A percentile compares a stretch with the other conserved stretches of the same genome.
phyloP scores from a whole-genome alignment of 2,888 invertebrate species.

The Eilema griseolum region DNA sequence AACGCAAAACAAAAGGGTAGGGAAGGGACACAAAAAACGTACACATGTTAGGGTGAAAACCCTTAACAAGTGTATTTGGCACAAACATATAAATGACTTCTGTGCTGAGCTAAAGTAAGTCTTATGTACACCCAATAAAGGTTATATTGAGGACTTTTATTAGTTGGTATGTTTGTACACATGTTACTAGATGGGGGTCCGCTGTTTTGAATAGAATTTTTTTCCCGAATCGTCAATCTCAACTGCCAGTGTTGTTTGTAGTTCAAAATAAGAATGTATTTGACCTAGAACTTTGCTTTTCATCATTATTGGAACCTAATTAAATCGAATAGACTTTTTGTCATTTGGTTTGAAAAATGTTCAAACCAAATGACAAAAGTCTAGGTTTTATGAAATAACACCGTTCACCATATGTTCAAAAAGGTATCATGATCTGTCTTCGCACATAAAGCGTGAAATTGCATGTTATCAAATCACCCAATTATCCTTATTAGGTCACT shows the following conservation, averaged over 20 bases:
- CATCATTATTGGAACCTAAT: not conserved
- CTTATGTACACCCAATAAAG: conserved; percentile 38
- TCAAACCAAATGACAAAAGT: no score
- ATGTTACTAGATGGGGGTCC: conserved; percentile 77
- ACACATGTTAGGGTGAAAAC: conserved; percentile 81
- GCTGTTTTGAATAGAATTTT: conserved; percentile 64
- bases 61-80: conserved; percentile 77
- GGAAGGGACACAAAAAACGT: conserved; percentile 63
- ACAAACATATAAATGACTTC: conserved; percentile 50
- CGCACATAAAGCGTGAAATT: no score
- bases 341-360: no score
- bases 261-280: conserved; percentile 7
- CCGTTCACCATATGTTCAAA: no score
- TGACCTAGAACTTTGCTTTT: not conserved
- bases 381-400: no score
- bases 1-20: conserved; percentile 71
- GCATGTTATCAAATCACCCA: not conserved
- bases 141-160: not conserved
- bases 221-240: conserved; percentile 41
- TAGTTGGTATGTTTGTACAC: conserved; percentile 76
- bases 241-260: conserved; percentile 42
- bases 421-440: no score
- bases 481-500: not conserved
- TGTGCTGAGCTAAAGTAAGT: conserved; percentile 40
- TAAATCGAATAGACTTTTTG: no score